A percentile compares a stretch with the other conserved stretches of the same genome.
Evolutionary conservation across 2,113 vertebrate species (phyloP).

Genomic region (Lepus timidus): DNA sequence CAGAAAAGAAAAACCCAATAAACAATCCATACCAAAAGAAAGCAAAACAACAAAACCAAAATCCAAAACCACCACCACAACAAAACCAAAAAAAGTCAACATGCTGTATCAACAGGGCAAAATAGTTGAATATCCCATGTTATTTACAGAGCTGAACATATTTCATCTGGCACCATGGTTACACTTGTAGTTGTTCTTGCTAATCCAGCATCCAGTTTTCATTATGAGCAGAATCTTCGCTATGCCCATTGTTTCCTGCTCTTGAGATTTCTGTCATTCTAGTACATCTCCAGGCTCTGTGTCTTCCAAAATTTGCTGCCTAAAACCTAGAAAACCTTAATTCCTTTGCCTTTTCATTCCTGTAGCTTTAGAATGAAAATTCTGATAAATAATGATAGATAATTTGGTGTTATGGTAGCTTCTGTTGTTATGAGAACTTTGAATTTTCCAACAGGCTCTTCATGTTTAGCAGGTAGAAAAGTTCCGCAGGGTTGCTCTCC

Average conservation of each 20-base stretch:
- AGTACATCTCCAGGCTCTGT: not conserved
- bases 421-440: not conserved
- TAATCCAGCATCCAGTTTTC: not conserved
- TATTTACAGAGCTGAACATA: too few relatives aligned
- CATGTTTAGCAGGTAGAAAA: not conserved
- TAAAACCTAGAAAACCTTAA: not conserved
- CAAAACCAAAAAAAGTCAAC: too few relatives aligned
- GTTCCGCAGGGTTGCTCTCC: not conserved
- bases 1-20: too few relatives aligned
- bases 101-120: too few relatives aligned
- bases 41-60: too few relatives aligned
- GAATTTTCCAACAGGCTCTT: not conserved
- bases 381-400: not conserved
- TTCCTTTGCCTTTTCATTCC: not conserved
- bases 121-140: too few relatives aligned
- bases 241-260: not conserved
- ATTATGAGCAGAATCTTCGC: not conserved
- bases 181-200: not conserved
- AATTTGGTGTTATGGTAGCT: too few relatives aligned
- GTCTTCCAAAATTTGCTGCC: not conserved
- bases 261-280: not conserved
- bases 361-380: not conserved
- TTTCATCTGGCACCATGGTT: too few relatives aligned
- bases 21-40: too few relatives aligned
- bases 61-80: too few relatives aligned